phyloP scores from a whole-genome alignment of 2,888 invertebrate genomes.

The Acrocera orbiculus region DNA sequence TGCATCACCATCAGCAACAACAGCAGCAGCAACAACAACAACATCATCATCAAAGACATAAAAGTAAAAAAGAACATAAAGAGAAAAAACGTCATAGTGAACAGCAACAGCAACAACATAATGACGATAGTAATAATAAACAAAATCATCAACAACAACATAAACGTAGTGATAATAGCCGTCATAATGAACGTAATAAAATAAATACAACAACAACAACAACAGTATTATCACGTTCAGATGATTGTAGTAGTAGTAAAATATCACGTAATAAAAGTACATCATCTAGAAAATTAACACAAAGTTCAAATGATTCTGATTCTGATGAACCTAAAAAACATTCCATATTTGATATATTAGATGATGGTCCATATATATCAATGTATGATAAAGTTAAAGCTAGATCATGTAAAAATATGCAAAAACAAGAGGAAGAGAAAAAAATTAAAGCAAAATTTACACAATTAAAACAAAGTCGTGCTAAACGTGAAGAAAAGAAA shows the following conservation, averaged over 20 bases:
- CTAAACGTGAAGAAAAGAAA: slow-evolving; percentile 77
- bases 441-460: slow-evolving; percentile 81
- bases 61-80: slow-evolving; percentile 25
- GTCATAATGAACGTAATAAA: slow-evolving; percentile 18
- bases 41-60: slow-evolving; percentile 23
- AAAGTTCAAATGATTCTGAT: slow-evolving; percentile 44
- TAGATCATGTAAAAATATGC: slow-evolving; percentile 83
- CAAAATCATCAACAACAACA: slow-evolving; percentile 7
- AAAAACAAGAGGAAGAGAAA: slow-evolving; percentile 78
- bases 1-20: slow-evolving; percentile 28
- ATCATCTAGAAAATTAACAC: slow-evolving; percentile 23
- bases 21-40: slow-evolving; percentile 33
- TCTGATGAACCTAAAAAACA: slow-evolving; percentile 74
- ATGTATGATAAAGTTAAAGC: slow-evolving; percentile 98
- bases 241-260: slow-evolving; percentile 13
- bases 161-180: slow-evolving; percentile 10
- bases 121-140: slow-evolving; percentile 10
- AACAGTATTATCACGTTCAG: slow-evolving; percentile 14
- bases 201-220: slow-evolving; percentile 14
- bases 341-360: slow-evolving; percentile 79
- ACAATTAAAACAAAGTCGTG: slow-evolving; percentile 70
- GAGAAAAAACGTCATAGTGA: slow-evolving; percentile 27
- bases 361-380: slow-evolving; percentile 82
- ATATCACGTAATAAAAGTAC: slow-evolving; percentile 17
- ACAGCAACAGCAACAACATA: slow-evolving; percentile 8